Evolutionary conservation across 2,113 vertebrate genomes (phyloP).

Genomic region (Phalacrocorax carbo): DNA sequence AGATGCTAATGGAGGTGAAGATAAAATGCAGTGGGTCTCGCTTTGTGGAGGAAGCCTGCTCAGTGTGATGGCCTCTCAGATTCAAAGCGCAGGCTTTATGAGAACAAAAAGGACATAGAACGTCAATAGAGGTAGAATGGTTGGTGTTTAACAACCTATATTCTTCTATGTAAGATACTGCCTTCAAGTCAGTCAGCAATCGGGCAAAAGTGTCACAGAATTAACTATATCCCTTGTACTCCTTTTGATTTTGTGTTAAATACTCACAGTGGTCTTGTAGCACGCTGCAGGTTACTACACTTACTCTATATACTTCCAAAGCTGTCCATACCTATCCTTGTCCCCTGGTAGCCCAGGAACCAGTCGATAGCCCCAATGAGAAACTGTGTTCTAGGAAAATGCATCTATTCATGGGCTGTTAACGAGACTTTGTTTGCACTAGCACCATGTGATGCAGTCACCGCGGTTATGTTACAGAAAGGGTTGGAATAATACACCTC

Average conservation of each 20-base stretch:
- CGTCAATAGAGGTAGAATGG: not conserved
- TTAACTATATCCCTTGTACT: not conserved
- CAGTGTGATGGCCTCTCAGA: not conserved
- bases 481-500: not conserved
- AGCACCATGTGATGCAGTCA: slow-evolving; percentile 25
- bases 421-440: slow-evolving; percentile 40
- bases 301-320: not conserved
- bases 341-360: not conserved
- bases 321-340: not conserved
- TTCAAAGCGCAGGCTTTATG: not conserved
- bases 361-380: not conserved
- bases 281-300: not conserved
- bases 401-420: slow-evolving; percentile 48
- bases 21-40: not conserved
- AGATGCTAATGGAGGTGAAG: not conserved
- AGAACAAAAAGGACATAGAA: not conserved
- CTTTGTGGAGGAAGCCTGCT: not conserved
- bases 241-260: not conserved
- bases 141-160: not conserved
- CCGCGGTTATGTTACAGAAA: slow-evolving; percentile 2
- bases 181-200: not conserved
- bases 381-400: slow-evolving; percentile 32
- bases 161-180: not conserved
- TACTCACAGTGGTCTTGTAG: not conserved
- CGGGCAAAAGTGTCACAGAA: not conserved